Evolutionary conservation across 2,888 invertebrate genomes (phyloP).

Genomic region (Neocrepidodera transversa): DNA sequence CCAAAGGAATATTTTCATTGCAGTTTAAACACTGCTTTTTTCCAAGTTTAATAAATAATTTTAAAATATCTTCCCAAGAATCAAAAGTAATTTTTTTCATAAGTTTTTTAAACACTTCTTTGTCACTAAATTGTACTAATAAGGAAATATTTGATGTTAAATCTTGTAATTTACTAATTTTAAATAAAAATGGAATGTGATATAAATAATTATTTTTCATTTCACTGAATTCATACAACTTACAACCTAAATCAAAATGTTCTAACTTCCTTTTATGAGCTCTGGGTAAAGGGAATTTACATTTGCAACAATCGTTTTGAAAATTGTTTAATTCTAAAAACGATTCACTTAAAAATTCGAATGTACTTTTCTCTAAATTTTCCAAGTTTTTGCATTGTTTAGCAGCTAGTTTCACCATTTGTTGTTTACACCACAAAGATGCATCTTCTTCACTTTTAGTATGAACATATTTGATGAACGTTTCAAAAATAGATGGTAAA

Average conservation of each 20-base stretch:
- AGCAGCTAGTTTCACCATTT: slow-evolving; percentile 53
- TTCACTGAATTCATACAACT: slow-evolving; percentile 59
- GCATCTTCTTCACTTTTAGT: slow-evolving; percentile 43
- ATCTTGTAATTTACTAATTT: slow-evolving; percentile 60
- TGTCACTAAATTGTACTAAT: slow-evolving; percentile 69
- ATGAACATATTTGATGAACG: slow-evolving; percentile 49
- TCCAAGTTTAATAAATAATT: slow-evolving; percentile 65
- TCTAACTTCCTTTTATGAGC: slow-evolving; percentile 60
- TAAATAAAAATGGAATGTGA: slow-evolving; percentile 70
- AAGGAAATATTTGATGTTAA: slow-evolving; percentile 65
- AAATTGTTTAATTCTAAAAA: slow-evolving; percentile 64
- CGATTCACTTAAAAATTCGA: slow-evolving; percentile 63
- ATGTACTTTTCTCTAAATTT: slow-evolving; percentile 27
- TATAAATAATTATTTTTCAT: slow-evolving; percentile 62
- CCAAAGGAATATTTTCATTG: slow-evolving; percentile 61
- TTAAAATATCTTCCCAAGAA: slow-evolving; percentile 66
- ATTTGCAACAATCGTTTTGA: slow-evolving; percentile 64
- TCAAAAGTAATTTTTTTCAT: slow-evolving; percentile 65
- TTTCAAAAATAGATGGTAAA: slow-evolving; percentile 45
- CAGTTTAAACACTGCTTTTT: slow-evolving; percentile 70
- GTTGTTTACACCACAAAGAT: slow-evolving; percentile 53
- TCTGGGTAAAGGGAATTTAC: slow-evolving; percentile 68
- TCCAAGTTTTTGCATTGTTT: slow-evolving; percentile 34
- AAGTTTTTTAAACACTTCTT: slow-evolving; percentile 64
- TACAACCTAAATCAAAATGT: slow-evolving; percentile 66